A percentile compares a stretch with the other conserved stretches of the same genome.
Conservation (phyloP, 2,113 vertebrate species). For the Gymnobelideus leadbeateri region DNA sequence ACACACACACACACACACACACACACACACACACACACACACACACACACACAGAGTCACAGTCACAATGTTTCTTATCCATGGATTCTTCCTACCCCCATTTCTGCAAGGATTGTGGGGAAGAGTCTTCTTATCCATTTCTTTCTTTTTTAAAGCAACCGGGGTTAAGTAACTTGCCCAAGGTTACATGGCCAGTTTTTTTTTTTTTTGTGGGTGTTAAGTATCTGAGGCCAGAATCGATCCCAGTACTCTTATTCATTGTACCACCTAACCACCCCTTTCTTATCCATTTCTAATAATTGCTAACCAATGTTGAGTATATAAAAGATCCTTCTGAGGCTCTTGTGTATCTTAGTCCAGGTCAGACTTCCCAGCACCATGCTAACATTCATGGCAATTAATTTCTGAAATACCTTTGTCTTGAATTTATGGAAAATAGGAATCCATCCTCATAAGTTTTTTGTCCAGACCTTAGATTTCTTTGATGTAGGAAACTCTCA, state of each 20-base stretch:
- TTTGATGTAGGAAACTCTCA: conserved; percentile 1
- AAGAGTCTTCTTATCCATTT: not conserved
- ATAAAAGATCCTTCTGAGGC: not conserved
- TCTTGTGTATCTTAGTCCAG: not conserved
- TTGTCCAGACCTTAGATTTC: not conserved
- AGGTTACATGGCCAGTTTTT: too few species aligned
- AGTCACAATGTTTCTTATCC: not conserved
- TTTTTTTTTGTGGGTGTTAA: too few species aligned
- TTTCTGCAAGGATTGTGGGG: not conserved
- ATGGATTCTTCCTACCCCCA: not conserved
- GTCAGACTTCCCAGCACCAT: not conserved
- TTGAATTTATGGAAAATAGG: not conserved
- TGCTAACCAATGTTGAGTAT: not conserved
- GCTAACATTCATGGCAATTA: not conserved
- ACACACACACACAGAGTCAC: not conserved
- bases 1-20: too few species aligned
- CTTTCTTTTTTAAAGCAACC: too few species aligned
- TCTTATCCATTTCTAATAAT: not conserved
- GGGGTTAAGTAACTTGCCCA: too few species aligned
- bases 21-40: not conserved
- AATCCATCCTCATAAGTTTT: not conserved
- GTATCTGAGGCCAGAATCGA: too few species aligned
- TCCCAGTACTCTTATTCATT: too few species aligned
- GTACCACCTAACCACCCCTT: too few species aligned
- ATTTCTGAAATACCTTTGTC: not conserved